phyloP scores from a whole-genome alignment of 2,797 vertebrate species.

The Natrix natrix region DNA sequence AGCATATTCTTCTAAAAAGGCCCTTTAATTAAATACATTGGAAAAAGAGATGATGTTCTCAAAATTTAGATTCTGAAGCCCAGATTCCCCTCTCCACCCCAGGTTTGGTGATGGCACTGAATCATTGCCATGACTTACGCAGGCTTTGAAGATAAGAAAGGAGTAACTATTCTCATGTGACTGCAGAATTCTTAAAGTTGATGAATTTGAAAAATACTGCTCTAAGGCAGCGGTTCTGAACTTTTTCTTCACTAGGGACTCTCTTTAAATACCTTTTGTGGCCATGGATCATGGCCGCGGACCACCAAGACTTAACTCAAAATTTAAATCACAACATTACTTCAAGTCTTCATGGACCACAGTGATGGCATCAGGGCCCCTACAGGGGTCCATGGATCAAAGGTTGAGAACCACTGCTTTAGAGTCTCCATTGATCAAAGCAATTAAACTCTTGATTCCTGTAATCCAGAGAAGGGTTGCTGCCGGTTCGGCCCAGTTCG shows the following conservation, averaged over 20 bases:
- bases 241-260: not conserved
- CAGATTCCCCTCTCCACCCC: not conserved
- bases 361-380: not conserved
- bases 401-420: not conserved
- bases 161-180: not conserved
- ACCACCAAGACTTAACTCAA: not conserved
- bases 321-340: not conserved
- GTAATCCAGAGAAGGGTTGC: not conserved
- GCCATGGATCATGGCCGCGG: not conserved
- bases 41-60: not conserved
- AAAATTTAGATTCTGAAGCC: not conserved
- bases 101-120: not conserved
- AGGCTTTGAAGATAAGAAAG: not conserved
- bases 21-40: not conserved
- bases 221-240: not conserved
- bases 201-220: not conserved
- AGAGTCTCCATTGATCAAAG: not conserved
- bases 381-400: not conserved
- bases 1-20: not conserved
- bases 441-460: not conserved
- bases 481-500: too few species aligned
- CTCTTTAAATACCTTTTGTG: not conserved
- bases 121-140: not conserved
- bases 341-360: not conserved
- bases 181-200: not conserved